Base-by-base conservation (phyloP, 1,140 invertebrate genomes). In the Macrosteles quadrilineatus region DNA sequence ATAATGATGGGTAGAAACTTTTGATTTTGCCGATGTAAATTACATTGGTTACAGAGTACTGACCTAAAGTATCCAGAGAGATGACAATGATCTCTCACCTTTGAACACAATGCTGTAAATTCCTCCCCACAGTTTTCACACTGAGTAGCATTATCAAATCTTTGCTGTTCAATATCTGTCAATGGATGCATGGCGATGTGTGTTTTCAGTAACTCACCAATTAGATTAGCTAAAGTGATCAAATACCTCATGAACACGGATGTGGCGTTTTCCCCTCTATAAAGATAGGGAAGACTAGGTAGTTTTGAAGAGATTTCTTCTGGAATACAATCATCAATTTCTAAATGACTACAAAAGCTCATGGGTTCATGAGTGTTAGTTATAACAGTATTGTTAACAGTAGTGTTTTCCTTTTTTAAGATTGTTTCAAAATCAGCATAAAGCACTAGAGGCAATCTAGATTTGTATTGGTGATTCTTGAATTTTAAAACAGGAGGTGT, bases 351-450 rank as follows among this genome's bases (percentile, higher is more conserved):
- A 62, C 50, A 69, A 45, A 55, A 69, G 45, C 67, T 69, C 53
- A 69, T 59, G 17, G 55, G 67, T 62, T 21, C 32, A 29, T 69
- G 67, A 55, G 27, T 69, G 17, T 69, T n/a, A 21, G 17, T 36
- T 19, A 23, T 23, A 57, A 40, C 17, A 19, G 67, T 69, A 30
- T 30, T 59, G 14, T 21, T 59, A 23, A 19, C 40, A 11, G 40
- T 25, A 2, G 43, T 14, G 6, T 30, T 53, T 59, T 50, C 53
- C 23, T n/a, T n/a, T n/a, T n/a, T n/a, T n/a, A 69, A 62, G 14
- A 69, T 19, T 11, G 30, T 36, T 6, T 69, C 67, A 62, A 69
- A 69, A 29, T 69, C 67, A 1, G 53, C 67, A 62, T 69, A 69
- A 0, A 59, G 11, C 40, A 69, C 67, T 12, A 69, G 59, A 17